These are phyloP conservation scores for Euthynnus affinis DNA, from an alignment of 2,797 vertebrate species.

Conservation along the genomic window DNA sequence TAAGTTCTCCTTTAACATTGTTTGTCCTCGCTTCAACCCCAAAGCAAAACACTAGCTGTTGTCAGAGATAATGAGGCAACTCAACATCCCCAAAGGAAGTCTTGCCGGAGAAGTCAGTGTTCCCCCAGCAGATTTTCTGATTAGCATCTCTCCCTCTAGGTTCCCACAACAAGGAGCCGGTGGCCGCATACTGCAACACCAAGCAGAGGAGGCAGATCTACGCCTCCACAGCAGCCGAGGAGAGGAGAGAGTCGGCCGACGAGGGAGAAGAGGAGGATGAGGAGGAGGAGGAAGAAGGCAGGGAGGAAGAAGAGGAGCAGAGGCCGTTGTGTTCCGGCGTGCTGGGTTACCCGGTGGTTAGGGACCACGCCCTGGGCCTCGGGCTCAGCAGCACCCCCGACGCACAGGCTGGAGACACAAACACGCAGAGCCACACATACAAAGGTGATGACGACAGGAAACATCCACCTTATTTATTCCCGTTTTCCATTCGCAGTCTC, in stretches of 20 bases:
- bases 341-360: constrained; percentile 87
- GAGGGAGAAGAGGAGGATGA: constrained; percentile 60
- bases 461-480: not conserved
- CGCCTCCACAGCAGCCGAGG: constrained; percentile 70
- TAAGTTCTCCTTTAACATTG: constrained; percentile 15
- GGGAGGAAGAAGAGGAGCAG: constrained; percentile 90
- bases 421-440: constrained; percentile 81
- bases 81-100: constrained; percentile 44
- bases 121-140: constrained; percentile 53
- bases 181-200: constrained; percentile 73
- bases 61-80: constrained; percentile 62
- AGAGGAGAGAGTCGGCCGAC: constrained; percentile 79
- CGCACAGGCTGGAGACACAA: constrained; percentile 75
- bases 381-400: constrained; percentile 82
- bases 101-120: constrained; percentile 13
- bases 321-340: constrained; percentile 90
- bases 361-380: constrained; percentile 84
- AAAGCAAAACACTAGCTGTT: constrained; percentile 56
- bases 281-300: constrained; percentile 58
- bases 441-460: constrained; percentile 84
- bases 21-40: constrained; percentile 66
- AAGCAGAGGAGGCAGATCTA: constrained; percentile 78
- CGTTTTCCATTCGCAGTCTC: not conserved
- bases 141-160: constrained; percentile 67
- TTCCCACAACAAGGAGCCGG: constrained; percentile 74